Evolutionary conservation across 2,888 invertebrate genomes (phyloP).

Genomic region (Pseudeuparius sepicola): DNA sequence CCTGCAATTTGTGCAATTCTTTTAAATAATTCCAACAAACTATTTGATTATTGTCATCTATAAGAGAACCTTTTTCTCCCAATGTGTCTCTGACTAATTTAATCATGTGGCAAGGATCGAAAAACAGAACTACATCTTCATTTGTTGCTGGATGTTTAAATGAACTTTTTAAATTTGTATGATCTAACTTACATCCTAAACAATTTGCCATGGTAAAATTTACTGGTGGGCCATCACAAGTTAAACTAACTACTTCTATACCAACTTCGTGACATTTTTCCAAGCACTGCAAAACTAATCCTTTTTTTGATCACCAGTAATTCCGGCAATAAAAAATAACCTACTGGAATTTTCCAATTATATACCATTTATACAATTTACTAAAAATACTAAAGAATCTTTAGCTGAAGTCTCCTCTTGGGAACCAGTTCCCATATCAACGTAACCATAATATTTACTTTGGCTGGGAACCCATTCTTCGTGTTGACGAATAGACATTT

Average conservation of each 20-base stretch:
- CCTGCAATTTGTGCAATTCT: slow-evolving; percentile 11
- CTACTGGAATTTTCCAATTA: slow-evolving; percentile 12
- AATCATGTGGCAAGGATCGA: slow-evolving; percentile 16
- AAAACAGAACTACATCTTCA: slow-evolving; percentile 10
- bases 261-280: slow-evolving; percentile 8
- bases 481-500: slow-evolving; percentile 16
- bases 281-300: slow-evolving; percentile 8
- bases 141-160: slow-evolving; percentile 14
- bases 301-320: too few relatives aligned
- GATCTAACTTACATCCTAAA: slow-evolving; percentile 5
- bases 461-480: too few relatives aligned
- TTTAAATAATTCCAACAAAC: slow-evolving; percentile 15
- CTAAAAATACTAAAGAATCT: slow-evolving; percentile 11
- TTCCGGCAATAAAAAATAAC: slow-evolving; percentile 11
- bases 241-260: slow-evolving; percentile 5
- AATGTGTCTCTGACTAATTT: slow-evolving; percentile 15
- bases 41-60: slow-evolving; percentile 9
- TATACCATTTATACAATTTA: too few relatives aligned
- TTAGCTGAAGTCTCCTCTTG: slow-evolving; percentile 11
- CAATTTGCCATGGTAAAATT: slow-evolving; percentile 12
- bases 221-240: slow-evolving; percentile 15
- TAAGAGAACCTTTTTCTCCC: slow-evolving; percentile 11
- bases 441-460: slow-evolving; percentile 14
- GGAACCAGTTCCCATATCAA: too few relatives aligned
- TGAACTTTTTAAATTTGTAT: too few relatives aligned